phyloP scores from a whole-genome alignment of 2,113 vertebrate genomes.

The Tupaia chinensis region DNA sequence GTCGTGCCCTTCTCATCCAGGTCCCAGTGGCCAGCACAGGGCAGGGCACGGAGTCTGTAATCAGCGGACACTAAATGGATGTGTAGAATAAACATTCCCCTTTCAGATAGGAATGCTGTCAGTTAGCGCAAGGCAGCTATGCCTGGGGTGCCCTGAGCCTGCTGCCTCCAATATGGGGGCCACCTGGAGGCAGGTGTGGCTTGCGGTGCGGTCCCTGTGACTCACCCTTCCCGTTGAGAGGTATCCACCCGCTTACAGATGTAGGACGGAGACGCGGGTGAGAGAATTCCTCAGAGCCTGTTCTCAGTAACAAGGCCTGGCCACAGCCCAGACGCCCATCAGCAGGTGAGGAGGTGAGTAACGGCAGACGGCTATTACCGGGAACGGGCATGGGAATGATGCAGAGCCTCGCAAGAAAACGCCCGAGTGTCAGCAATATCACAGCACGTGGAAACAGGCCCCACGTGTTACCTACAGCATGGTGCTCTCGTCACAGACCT shows the following conservation, averaged over 20 bases:
- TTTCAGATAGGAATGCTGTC: background rate
- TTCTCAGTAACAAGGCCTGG: background rate
- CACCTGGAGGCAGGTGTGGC: background rate
- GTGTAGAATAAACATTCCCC: background rate
- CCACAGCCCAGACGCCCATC: background rate
- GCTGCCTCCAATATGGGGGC: too few relatives aligned
- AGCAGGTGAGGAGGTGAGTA: background rate
- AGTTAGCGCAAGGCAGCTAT: background rate
- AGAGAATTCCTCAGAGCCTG: background rate
- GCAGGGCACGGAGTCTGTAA: fast-evolving
- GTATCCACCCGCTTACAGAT: background rate
- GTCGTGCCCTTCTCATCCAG: background rate
- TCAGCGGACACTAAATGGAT: background rate
- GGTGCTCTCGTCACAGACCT: background rate
- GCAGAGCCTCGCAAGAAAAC: background rate
- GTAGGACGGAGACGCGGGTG: background rate
- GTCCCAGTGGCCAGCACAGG: background rate
- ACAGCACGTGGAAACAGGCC: background rate
- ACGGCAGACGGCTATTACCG: background rate
- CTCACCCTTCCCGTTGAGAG: background rate
- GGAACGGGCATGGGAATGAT: background rate
- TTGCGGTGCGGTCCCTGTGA: background rate
- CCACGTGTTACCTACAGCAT: fast-evolving
- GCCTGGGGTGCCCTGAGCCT: background rate
- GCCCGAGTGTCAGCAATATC: background rate